These are phyloP conservation scores for Lepidostoma basale DNA, from an alignment of 1,140 invertebrate genomes.

Conservation along the genomic window DNA sequence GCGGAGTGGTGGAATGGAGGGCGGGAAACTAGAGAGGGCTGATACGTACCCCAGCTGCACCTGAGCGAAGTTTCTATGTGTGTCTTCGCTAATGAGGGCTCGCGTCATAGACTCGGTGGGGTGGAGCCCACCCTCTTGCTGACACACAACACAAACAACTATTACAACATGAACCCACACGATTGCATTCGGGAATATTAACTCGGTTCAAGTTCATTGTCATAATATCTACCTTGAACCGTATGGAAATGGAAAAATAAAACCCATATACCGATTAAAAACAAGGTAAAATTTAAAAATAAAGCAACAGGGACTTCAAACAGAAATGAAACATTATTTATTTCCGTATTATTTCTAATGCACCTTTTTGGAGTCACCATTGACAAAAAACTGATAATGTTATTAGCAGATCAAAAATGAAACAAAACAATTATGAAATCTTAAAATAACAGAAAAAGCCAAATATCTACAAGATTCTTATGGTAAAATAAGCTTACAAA, in stretches of 20 bases:
- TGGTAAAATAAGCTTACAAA: background rate
- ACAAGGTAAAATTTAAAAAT: slow-evolving; percentile 20
- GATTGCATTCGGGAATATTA: slow-evolving; percentile 1
- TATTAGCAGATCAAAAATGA: slow-evolving; percentile 27
- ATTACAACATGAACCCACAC: slow-evolving; percentile 54
- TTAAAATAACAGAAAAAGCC: slow-evolving; percentile 6
- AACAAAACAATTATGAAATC: background rate
- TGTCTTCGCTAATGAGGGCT: slow-evolving; percentile 88
- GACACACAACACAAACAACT: slow-evolving; percentile 67
- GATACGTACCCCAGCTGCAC: slow-evolving; percentile 90
- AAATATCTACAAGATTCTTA: background rate
- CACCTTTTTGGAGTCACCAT: slow-evolving; percentile 39
- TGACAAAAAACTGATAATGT: slow-evolving; percentile 43
- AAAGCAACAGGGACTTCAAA: slow-evolving; percentile 26
- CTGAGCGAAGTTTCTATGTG: slow-evolving; percentile 78
- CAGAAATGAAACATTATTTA: slow-evolving; percentile 19
- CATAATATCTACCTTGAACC: slow-evolving; percentile 14
- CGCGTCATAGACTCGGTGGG: slow-evolving; percentile 90
- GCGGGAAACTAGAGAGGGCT: background rate
- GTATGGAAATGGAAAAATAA: slow-evolving; percentile 3
- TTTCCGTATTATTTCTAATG: slow-evolving; percentile 7
- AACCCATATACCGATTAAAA: slow-evolving; percentile 20
- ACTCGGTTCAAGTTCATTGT: background rate
- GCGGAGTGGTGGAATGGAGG: background rate
- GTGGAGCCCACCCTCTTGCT: slow-evolving; percentile 89